Base-by-base conservation (phyloP, 1,140 invertebrate genomes). In the Pinna nobilis region DNA sequence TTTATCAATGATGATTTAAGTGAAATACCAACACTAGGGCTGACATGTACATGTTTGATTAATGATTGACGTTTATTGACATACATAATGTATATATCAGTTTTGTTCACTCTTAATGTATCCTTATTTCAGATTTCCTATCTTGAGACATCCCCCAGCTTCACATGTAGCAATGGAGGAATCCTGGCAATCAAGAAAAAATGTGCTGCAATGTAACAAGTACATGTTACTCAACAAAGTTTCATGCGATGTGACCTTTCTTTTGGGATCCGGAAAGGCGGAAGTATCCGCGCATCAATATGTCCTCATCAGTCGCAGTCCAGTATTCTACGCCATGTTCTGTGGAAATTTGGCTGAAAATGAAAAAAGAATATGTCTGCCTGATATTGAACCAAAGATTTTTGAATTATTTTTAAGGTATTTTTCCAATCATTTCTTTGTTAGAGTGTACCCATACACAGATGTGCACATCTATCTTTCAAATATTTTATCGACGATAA, bases 301-400 rank as follows among this genome's bases (percentile, higher is more conserved):
- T 84, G 92, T 95, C 7, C 85, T 96, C 2, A 93, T 94, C 13
- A 93, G 94, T 51, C 93, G 94, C 9, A 94, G 93, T 86, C 92
- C 93, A 3, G 94, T 95, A 2, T 95, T 95, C 87, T 94, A 95
- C 86, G 93, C 94, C 6, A 95, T 95, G 94, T 95, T 96, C 80
- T 94, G 94, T 85, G 93, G 94, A 41, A 92, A 92, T 4, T 80
- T 88, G 72, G 79, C 86, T 70, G 92, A 93, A 1, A 92, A 92
- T 7, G 91, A 92, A 44, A 90, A 93, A 53, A 93, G 94, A 82
- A 93, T 95, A 63, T 92, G 94, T 82, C 86, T 95, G 33, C 94
- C 94, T 20, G 94, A 95, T 88, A 93, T 95, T 13, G 94, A 95
- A 82, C 93, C 94, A 0, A 91, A 92, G 30, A 93, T 94, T 9